Evolutionary conservation across 2,888 invertebrate species (phyloP).

Genomic region (Dorcus parallelipipedus): DNA sequence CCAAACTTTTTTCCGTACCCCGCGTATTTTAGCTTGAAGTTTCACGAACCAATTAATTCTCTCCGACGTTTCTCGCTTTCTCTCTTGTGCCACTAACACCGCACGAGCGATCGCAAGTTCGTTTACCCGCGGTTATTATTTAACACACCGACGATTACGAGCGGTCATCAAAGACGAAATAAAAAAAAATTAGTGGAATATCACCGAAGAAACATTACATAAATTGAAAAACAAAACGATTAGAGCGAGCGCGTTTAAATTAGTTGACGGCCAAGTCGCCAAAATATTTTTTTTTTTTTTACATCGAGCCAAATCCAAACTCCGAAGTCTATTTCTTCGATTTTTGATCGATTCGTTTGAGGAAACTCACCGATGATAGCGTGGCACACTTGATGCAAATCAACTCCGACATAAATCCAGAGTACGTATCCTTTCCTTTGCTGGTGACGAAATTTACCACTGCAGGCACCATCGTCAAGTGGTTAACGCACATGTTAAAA

Average conservation of each 20-base stretch:
- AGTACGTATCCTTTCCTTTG: slow-evolving; percentile 46
- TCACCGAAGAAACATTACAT: too few species aligned
- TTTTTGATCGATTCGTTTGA: too few species aligned
- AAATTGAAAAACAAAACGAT: neutral
- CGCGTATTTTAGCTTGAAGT: too few species aligned
- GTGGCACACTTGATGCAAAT: slow-evolving; percentile 43
- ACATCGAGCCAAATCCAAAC: neutral
- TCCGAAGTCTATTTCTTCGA: too few species aligned
- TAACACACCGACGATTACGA: neutral
- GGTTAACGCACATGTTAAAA: slow-evolving; percentile 45
- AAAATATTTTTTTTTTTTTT: neutral
- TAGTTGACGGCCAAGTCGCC: too few species aligned
- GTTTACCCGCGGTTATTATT: neutral
- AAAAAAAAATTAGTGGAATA: too few species aligned
- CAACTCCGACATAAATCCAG: slow-evolving; percentile 46
- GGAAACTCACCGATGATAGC: slow-evolving; percentile 40
- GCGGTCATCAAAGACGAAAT: too few species aligned
- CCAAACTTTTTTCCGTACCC: too few species aligned
- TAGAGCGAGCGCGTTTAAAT: neutral
- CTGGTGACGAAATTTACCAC: slow-evolving; percentile 47
- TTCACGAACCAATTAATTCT: too few species aligned
- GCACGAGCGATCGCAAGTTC: too few species aligned
- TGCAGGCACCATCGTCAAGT: slow-evolving; percentile 46
- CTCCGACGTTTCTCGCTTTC: too few species aligned
- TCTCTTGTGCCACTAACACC: too few species aligned